Evolutionary conservation across 2,113 vertebrate genomes (phyloP), one percentile per base, ranked within the genome.

Genomic region (Pantherophis guttatus): DNA sequence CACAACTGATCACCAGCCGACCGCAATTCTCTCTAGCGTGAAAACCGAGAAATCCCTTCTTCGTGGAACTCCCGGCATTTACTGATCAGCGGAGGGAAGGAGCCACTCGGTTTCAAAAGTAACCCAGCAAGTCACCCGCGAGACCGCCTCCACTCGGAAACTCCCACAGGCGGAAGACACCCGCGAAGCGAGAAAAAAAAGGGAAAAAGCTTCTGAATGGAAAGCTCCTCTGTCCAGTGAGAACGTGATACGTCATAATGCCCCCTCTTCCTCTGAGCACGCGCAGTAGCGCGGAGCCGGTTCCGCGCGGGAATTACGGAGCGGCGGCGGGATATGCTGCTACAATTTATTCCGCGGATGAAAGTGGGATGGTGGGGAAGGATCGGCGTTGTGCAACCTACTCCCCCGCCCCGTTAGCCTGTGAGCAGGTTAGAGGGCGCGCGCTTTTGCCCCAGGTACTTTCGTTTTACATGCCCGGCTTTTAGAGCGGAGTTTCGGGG

Each of bases 231-330:
- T 29, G 65, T 8, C 92, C 92, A 89, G 81, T 85, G 10, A 23
- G 17, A 58, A 50, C 8, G 8, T 0, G 21, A 1, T 0, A 48
- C 92, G 92, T 93, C 92, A 85, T 24, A 9, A 19, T 1, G 23
- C 58, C 9, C 48, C 1, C 39, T 15, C 86, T 29, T 52, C 48
- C 44, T 87, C 24, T 87, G 95, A 94, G 96, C 94, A 2, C 93
- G 96, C 96, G 96, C 95, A 58, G 29, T 93, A 26, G 19, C 0
- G 7, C 0, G 0, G 2, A 0, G n/a, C 0, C 12, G 8, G 59
- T 0, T 23, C 19, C 2, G 93, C 95, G 96, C 96, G 96, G 96
- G 96, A 93, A 21, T 21, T 33, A 90, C 94, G 92, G 95, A 62
- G 90, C 0, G 8, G 5, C 12, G 9, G 9, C 10, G 23, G n/a